These are phyloP conservation scores for Mastomys natalensis DNA, from an alignment of 2,113 vertebrate genomes.

Conservation along the genomic window DNA sequence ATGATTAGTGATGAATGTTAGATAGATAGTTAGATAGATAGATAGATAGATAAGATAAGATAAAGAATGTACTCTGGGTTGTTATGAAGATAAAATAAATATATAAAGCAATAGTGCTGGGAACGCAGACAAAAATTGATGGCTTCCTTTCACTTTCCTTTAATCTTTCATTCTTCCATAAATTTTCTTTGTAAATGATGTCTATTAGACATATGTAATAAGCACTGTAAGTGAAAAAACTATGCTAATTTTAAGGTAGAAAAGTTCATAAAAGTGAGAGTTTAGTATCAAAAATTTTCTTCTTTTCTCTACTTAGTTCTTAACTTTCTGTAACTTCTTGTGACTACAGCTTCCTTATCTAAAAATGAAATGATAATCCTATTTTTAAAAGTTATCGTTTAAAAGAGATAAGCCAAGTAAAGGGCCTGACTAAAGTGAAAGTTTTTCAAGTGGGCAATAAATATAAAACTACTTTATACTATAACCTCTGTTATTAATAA, in stretches of 20 bases:
- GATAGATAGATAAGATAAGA: too few species aligned
- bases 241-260: neutral
- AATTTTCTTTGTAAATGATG: neutral
- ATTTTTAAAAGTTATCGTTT: neutral
- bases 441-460: neutral
- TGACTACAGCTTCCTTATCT: neutral
- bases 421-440: neutral
- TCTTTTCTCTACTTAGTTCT: neutral
- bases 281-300: neutral
- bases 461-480: neutral
- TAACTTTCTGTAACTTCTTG: conserved; percentile 2
- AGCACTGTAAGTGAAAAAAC: neutral
- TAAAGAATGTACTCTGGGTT: neutral
- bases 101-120: neutral
- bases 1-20: neutral
- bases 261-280: neutral
- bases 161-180: conserved; percentile 7
- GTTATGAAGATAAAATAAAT: conserved; percentile 26
- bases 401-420: neutral
- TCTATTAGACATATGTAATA: neutral
- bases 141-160: neutral
- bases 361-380: neutral
- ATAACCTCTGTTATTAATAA: neutral
- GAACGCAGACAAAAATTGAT: neutral
- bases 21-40: too few species aligned